Base-by-base conservation (phyloP, 2,797 vertebrate genomes). In the Malacoraja senta region DNA sequence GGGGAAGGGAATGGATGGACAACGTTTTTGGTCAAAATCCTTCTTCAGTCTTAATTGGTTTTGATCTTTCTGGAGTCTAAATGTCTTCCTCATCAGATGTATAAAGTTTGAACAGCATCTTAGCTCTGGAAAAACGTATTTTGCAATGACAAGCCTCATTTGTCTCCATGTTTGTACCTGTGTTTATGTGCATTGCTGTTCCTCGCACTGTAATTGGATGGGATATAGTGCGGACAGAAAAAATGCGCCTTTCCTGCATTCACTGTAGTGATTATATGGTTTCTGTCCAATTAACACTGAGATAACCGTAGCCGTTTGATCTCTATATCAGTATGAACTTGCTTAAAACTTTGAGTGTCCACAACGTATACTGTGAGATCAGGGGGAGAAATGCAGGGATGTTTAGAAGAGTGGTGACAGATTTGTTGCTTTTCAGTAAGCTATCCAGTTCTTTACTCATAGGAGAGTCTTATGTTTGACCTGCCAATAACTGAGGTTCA, bases 51-150 rank as follows among this genome's bases (percentile, higher is more conserved):
- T 68, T 13, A 1, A 17, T 88, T 88, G 84, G 29, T 7, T 3
- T 32, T 35, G 61, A 35, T 19, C 1, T 63, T 88, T n/a, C 65
- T 84, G 26, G 83, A 86, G 61, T 86, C 58, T 29, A 86, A 86
- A 61, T 63, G 61, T 58, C n/a, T 86, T 86, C 17, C 65, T 58
- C 83, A 86, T n/a, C 83, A 86, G 58, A 61, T 61, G 83, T 86
- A 58, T 29, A 86, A 32, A 12, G 65, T 68, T 68, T 68, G 65
- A 3, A 58, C 24, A 61, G 83, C 4, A 26, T 61, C 53, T 61
- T 84, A 84, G n/a, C 26, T 26, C 10, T 63, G 58, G 53, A 63
- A 86, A 63, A 86, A 4, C n/a, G 15, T 86, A 17, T 86, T 86
- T n/a, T 77, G 29, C 24, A 86, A 29, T 17, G 58, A 81, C 79